These are phyloP conservation scores for Aramus guarauna DNA, from an alignment of 2,113 vertebrate species.

Conservation along the genomic window DNA sequence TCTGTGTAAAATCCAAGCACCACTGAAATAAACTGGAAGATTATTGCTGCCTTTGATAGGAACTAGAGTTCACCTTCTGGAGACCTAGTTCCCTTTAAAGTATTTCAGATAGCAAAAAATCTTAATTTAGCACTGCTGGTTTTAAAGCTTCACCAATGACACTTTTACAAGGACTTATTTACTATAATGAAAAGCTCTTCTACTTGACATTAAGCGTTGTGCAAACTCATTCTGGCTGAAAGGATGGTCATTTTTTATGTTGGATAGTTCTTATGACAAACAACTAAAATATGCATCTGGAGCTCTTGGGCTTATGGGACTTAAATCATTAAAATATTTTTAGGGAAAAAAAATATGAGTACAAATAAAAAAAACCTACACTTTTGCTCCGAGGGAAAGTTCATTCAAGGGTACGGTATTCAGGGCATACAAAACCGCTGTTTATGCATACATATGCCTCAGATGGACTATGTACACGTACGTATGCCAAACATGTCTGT, in stretches of 20 bases:
- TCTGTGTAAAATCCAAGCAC: background rate
- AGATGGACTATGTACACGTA: background rate
- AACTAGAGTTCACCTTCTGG: background rate
- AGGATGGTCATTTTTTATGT: background rate
- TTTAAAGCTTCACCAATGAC: background rate
- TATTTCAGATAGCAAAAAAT: background rate
- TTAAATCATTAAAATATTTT: conserved; percentile 54
- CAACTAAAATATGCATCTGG: conserved; percentile 56
- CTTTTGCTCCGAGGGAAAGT: background rate
- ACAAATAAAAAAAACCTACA: background rate
- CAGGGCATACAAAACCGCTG: background rate
- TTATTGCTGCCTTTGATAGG: background rate
- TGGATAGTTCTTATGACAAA: conserved; percentile 31
- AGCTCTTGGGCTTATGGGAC: conserved; percentile 36
- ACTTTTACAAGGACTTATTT: background rate
- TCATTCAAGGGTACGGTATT: background rate
- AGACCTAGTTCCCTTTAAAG: background rate
- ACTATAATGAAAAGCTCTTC: background rate
- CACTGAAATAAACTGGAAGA: background rate
- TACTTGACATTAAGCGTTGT: background rate
- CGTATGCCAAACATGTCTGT: background rate
- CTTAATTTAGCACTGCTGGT: background rate
- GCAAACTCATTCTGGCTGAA: conserved; percentile 29
- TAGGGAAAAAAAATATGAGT: conserved; percentile 2
- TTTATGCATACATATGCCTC: background rate